Conservation (phyloP, 1,140 invertebrate genomes). For the Macrostomum lignano region DNA sequence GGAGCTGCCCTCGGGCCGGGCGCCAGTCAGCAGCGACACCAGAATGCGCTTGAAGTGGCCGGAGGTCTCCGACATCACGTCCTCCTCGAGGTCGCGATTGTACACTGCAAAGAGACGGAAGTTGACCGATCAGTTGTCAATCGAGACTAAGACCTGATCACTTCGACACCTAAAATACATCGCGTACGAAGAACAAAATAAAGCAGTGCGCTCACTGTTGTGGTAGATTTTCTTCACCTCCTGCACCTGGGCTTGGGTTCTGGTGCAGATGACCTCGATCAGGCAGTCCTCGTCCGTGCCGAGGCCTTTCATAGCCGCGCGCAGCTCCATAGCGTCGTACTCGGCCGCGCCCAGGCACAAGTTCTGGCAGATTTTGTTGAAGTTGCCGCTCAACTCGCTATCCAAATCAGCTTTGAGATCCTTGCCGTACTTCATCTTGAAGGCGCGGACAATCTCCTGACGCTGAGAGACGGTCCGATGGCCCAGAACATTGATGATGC, state of each 20-base stretch:
- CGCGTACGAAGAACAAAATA: too few relatives aligned
- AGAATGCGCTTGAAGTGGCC: conserved; percentile 25
- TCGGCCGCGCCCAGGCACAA: conserved; percentile 19
- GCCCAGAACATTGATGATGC: conserved; percentile 60
- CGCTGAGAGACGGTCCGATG: conserved; percentile 59
- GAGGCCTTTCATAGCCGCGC: conserved; percentile 26
- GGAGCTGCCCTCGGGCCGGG: conserved; percentile 11
- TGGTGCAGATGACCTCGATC: conserved; percentile 31
- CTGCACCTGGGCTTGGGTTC: conserved; percentile 28
- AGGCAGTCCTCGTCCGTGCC: conserved; percentile 31
- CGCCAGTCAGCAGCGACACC: conserved; percentile 15
- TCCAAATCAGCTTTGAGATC: conserved; percentile 25
- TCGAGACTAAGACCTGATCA: too few relatives aligned
- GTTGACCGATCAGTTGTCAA: too few relatives aligned
- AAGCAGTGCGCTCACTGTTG: conserved; percentile 15
- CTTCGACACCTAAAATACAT: too few relatives aligned
- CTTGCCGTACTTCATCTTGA: conserved; percentile 74
- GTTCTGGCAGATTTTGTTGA: conserved; percentile 14
- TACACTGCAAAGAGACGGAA: conserved; percentile 9
- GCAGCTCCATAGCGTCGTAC: conserved; percentile 21
- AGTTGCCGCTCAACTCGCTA: conserved; percentile 24
- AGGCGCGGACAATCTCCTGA: conserved; percentile 55
- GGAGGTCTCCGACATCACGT: conserved; percentile 25
- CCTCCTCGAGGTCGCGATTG: conserved; percentile 18
- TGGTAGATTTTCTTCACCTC: conserved; percentile 24